Base-by-base conservation (phyloP, 2,888 invertebrate genomes). In the Agrotis exclamationis region DNA sequence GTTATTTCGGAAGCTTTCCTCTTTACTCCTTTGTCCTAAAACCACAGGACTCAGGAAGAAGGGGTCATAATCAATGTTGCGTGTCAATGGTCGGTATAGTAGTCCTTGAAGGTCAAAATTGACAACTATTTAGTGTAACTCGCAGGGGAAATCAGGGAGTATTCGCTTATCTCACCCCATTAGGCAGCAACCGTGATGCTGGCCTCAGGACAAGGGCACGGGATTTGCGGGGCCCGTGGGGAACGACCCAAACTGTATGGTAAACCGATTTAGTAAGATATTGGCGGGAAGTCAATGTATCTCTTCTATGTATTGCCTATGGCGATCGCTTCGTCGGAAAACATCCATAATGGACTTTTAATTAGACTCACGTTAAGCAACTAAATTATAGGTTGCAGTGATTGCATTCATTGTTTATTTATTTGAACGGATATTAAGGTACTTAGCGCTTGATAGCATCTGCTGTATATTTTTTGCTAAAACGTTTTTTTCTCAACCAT, bases 141-240 rank as follows among this genome's bases (percentile, higher is more conserved):
- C 95, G 85, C 95, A 73, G 85, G 95, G 95, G 96, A 96, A 96
- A 95, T 96, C 94, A 93, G 85, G 58, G 85, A 87, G 87, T 90
- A 88, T 93, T 93, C 90, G 91, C 91, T 95, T 94, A 94, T 93
- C 94, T 93, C 90, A 92, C 91, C 91, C 92, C 91, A 93, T 95
- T 94, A 93, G 89, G 87, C 88, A 88, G 86, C 83, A 88, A 83
- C 83, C 83, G 72, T 68, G 85, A 82, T 76, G 67, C 76, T 72
- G 63, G 87, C 79, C 76, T 76, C 86, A 88, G 90, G 87, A 92
- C 92, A 90, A 92, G 91, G 91, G 82, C 90, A 86, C 77, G 63
- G 82, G 84, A 84, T 86, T 78, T 66, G 69, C 60, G 75, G 44
- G 72, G 69, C 66, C 86, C 63, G 11, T 70, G 69, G 73, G 84